phyloP scores from a whole-genome alignment of 2,113 vertebrate species.

The Lanius ludovicianus region DNA sequence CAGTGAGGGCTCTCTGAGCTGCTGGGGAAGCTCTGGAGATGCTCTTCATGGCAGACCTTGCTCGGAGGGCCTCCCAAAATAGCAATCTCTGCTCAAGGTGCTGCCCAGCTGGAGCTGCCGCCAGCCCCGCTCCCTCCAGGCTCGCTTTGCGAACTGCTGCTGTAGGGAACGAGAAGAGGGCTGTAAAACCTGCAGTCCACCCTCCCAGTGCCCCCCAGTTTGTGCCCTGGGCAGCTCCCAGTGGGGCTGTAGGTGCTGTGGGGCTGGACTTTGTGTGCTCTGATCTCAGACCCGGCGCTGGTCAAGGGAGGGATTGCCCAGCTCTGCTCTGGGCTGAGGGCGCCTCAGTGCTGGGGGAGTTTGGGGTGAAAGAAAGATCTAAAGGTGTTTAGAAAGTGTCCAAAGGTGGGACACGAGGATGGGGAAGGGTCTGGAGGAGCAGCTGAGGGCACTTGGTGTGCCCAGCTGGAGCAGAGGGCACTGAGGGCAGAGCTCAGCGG shows the following conservation, averaged over 20 bases:
- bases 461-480: not conserved
- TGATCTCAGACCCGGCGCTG: not conserved
- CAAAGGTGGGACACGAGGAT: not conserved
- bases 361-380: not conserved
- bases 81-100: fast-evolving
- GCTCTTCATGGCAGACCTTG: not conserved
- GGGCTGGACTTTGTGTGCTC: not conserved
- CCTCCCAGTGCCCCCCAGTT: not conserved
- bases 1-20: conserved; percentile 11
- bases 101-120: not conserved
- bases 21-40: not conserved
- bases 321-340: not conserved
- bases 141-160: not conserved
- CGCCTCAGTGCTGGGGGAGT: not conserved
- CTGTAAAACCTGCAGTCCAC: fast-evolving
- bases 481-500: not conserved
- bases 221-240: not conserved
- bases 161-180: not conserved
- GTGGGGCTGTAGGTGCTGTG: not conserved
- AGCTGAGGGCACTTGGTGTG: not conserved
- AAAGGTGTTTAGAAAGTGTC: not conserved
- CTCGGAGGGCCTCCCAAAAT: not conserved
- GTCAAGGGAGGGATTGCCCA: not conserved
- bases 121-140: not conserved
- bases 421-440: not conserved